These are phyloP conservation scores for Mobula hypostoma DNA, from an alignment of 2,113 vertebrate species.

Conservation along the genomic window DNA sequence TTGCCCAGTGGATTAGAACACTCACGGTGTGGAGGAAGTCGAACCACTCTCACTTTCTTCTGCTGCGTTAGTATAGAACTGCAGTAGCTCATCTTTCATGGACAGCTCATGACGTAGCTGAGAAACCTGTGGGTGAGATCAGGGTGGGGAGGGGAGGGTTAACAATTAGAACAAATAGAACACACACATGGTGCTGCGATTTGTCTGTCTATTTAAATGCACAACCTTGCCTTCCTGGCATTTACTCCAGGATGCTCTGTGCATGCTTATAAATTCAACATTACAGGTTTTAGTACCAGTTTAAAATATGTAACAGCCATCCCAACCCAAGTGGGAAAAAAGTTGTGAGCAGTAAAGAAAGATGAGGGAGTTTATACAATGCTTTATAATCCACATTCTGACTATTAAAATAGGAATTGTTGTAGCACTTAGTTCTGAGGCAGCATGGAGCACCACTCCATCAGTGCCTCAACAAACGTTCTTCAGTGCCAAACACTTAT, in stretches of 20 bases:
- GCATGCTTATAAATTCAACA: background rate
- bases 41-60: conserved; percentile 92
- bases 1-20: conserved; percentile 14
- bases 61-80: conserved; percentile 87
- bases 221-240: background rate
- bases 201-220: background rate
- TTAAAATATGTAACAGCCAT: too few relatives aligned
- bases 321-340: too few relatives aligned
- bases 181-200: background rate
- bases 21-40: conserved; percentile 80
- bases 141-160: background rate
- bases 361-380: background rate
- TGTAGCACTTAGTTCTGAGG: background rate
- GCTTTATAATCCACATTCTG: background rate
- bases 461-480: background rate
- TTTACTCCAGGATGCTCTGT: background rate
- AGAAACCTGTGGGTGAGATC: conserved; percentile 67
- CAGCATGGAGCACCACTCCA: background rate
- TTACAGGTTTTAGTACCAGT: background rate
- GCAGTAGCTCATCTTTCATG: conserved; percentile 96
- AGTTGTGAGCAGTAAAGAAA: too few relatives aligned
- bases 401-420: background rate
- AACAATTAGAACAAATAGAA: background rate
- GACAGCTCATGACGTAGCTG: conserved; percentile 90
- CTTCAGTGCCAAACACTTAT: background rate